Evolutionary conservation across 2,888 invertebrate genomes (phyloP), one percentile per base, ranked within the genome.

Genomic region (Abscondita cerata): DNA sequence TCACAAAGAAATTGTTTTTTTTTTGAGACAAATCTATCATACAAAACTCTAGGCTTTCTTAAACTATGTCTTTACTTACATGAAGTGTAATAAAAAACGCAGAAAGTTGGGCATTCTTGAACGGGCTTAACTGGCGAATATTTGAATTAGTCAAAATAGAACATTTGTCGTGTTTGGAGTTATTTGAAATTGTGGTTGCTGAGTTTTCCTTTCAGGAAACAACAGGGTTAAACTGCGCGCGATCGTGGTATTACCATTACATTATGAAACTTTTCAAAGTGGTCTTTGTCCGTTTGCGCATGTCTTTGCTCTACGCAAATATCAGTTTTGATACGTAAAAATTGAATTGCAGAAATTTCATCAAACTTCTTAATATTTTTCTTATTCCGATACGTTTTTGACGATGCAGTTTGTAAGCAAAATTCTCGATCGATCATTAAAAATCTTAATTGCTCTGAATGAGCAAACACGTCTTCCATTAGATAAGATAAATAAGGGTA

Each of bases 261-360:
- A 52, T 59, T 59, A 62, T 33, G 60, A 60, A 66, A 67, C 60
- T 67, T 69, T 69, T 69, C 69, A 69, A 70, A 70, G 65, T 66
- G 62, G 38, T 52, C 41, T 50, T 56, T 47, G 48, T 50, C 46
- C 46, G 36, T 48, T 54, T 44, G 69, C 70, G 70, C 70, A 67
- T 52, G 68, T 38, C 53, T 40, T 36, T 41, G 41, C 53, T 46
- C 56, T 58, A 54, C 62, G 62, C 47, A 62, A 62, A 62, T 54
- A 44, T 53, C 31, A 58, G 53, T 62, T 62, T 53, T 54, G 58
- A 58, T 54, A 62, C 53, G 58, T 41, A 48, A 53, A 62, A 57
- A 61, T 62, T 62, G 62, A 33, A 48, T 52, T 25, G 25, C 38
- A 25, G 52, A 52, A 52, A 41, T 25, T 4, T 25, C 18, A 41